Evolutionary conservation across 2,113 vertebrate species (phyloP).

Genomic region (Mirza zaza): DNA sequence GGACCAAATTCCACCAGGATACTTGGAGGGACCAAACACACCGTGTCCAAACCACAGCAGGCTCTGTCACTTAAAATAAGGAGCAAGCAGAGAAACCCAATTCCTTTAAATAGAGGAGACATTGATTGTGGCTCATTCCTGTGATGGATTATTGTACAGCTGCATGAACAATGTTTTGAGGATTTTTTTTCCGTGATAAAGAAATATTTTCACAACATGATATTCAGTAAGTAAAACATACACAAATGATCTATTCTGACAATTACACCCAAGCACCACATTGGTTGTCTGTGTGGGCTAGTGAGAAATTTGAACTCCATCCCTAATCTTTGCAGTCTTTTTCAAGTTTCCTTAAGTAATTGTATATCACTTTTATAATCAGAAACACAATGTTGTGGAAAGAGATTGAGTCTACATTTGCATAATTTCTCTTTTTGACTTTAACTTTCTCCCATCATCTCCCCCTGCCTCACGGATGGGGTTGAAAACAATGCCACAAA

Average conservation of each 20-base stretch:
- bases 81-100: too few relatives aligned
- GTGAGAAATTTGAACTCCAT: fast-evolving
- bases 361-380: neutral
- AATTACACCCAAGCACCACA: fast-evolving
- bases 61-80: neutral
- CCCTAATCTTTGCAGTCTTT: neutral
- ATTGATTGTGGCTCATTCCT: neutral
- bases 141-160: too few relatives aligned
- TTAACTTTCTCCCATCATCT: neutral
- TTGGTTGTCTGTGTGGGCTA: neutral
- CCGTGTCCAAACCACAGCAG: too few relatives aligned
- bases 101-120: neutral
- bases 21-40: neutral
- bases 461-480: fast-evolving
- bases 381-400: neutral
- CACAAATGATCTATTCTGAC: neutral
- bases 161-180: neutral
- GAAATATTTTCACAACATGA: neutral
- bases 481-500: too few relatives aligned
- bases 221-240: neutral
- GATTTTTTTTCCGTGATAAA: neutral
- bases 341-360: neutral
- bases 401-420: too few relatives aligned
- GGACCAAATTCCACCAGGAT: neutral
- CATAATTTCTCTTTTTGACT: neutral